Evolutionary conservation across 2,888 invertebrate genomes (phyloP), one percentile per base, ranked within the genome.

Genomic region (Rotaria socialis): DNA sequence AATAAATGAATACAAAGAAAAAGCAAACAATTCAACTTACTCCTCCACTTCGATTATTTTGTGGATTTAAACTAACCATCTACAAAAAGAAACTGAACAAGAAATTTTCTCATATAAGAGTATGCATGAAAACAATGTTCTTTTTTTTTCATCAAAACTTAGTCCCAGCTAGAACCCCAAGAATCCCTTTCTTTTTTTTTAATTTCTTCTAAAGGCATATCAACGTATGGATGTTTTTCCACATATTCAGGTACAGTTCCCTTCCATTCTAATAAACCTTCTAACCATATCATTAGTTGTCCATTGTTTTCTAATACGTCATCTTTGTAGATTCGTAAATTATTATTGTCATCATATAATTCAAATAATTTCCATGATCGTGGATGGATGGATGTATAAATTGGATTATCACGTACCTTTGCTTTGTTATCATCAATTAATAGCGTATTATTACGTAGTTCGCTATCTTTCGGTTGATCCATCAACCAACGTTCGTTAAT

Each of bases 361-460:
- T 80, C 80, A 80, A 80, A 80, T 47, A 80, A 80, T 80, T 80
- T 80, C 80, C 80, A 80, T 47, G 80, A 4, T 11, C 47, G 80
- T 47, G 80, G 80, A 80, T 80, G 80, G 22, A 80, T 80, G 3
- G 80, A 47, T 80, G 80, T 80, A 47, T 47, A 14, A 2, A n/a
- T 11, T 11, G 80, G 80, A 80, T 80, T 80, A 47, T 80, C 80
- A 43, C 80, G 43, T 11, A 80, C 80, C 47, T 80, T 80, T 43
- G 24, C 11, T 47, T 80, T 80, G 47, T 80, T 80, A 47, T 80
- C 80, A 80, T 80, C 80, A 24, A 80, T 47, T 24, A 80, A 47
- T 47, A 80, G 47, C 11, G 80, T 80, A 47, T 80, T 47, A 47
- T 80, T 47, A 14, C 47, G 24, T 8, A 43, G 24, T 24, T 80